These are phyloP conservation scores for Dromaius novaehollandiae DNA, from an alignment of 2,113 vertebrate genomes.

Conservation along the genomic window DNA sequence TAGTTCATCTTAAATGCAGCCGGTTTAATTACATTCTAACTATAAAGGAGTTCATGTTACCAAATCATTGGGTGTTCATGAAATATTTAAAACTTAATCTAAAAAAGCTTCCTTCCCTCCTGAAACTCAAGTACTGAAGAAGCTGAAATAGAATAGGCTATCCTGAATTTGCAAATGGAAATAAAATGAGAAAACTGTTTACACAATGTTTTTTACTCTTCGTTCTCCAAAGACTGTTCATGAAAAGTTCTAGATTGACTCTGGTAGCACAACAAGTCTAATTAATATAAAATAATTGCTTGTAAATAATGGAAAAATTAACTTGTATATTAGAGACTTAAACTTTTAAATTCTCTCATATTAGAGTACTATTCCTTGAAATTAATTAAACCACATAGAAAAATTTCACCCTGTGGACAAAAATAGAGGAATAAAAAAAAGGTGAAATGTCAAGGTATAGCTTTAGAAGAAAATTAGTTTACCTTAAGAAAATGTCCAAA, in stretches of 20 bases:
- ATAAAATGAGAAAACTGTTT: background rate
- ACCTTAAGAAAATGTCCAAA: background rate
- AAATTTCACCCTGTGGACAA: background rate
- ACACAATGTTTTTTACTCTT: background rate
- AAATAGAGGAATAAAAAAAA: background rate
- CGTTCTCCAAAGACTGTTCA: background rate
- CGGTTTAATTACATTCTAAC: background rate
- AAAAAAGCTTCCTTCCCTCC: background rate
- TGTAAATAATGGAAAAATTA: background rate
- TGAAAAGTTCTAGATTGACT: background rate
- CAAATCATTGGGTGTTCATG: background rate
- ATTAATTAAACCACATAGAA: background rate
- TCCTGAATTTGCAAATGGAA: background rate
- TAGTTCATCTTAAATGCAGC: background rate
- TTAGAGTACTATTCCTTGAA: background rate
- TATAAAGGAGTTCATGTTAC: conserved; percentile 1
- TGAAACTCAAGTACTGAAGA: conserved; percentile 12
- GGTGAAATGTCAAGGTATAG: background rate
- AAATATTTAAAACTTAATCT: conserved; percentile 38
- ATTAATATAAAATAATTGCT: background rate
- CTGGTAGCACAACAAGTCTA: background rate
- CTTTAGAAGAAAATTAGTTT: background rate
- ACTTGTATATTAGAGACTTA: background rate
- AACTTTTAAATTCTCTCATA: background rate
- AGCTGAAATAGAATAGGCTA: background rate